These are phyloP conservation scores for Scrobipalpa atriplicella DNA, from an alignment of 2,888 invertebrate species.

Conservation along the genomic window DNA sequence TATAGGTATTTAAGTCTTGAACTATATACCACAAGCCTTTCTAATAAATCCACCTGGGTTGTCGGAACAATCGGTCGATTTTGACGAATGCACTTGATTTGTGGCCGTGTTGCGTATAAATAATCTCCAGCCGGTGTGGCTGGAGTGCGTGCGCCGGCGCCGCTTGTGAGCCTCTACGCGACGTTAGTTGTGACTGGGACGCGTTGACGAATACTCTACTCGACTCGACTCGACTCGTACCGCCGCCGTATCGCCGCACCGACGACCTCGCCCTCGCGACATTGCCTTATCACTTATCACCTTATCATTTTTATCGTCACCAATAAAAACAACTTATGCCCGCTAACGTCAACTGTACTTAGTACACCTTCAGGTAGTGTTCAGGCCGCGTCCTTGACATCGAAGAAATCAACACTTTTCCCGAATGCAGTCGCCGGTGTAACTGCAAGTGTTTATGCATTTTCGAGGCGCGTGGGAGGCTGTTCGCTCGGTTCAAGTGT, in stretches of 20 bases:
- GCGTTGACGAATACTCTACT: constrained; percentile 75
- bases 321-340: constrained; percentile 56
- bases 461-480: constrained; percentile 56
- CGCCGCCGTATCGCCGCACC: constrained; percentile 40
- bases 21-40: constrained; percentile 27
- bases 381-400: constrained; percentile 51
- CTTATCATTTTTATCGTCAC: constrained; percentile 46
- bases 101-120: constrained; percentile 63
- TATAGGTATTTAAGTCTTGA: background rate
- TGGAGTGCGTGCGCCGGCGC: constrained; percentile 55
- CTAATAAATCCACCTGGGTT: constrained; percentile 36
- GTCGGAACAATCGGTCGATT: constrained; percentile 50
- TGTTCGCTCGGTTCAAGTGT: constrained; percentile 60
- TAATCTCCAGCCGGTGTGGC: constrained; percentile 65
- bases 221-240: constrained; percentile 38
- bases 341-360: constrained; percentile 40
- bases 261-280: constrained; percentile 69
- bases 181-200: constrained; percentile 76
- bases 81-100: constrained; percentile 63
- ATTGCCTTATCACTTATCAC: constrained; percentile 72
- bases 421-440: constrained; percentile 38
- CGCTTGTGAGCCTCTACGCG: constrained; percentile 50
- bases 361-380: constrained; percentile 42
- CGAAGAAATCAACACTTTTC: constrained; percentile 32
- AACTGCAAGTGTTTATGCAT: constrained; percentile 56